phyloP scores from a whole-genome alignment of 2,797 vertebrate genomes.

The Gila robusta region DNA sequence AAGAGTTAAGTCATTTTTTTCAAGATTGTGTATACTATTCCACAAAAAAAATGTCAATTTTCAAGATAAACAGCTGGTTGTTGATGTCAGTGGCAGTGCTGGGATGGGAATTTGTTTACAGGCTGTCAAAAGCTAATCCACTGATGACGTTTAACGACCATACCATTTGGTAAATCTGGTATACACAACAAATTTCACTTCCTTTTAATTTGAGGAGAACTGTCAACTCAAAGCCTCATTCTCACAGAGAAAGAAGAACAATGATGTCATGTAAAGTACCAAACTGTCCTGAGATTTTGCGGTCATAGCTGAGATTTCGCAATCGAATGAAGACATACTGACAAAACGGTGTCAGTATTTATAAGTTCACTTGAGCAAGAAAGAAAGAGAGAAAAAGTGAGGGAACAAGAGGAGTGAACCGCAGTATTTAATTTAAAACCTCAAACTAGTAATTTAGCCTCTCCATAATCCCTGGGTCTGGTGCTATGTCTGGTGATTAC shows the following conservation, averaged over 20 bases:
- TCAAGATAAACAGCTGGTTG: neutral
- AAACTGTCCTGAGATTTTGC: neutral
- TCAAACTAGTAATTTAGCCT: constrained; percentile 74
- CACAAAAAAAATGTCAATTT: neutral
- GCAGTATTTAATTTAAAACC: constrained; percentile 77
- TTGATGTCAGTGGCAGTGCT: neutral
- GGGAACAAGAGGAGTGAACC: constrained; percentile 62
- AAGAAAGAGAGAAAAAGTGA: constrained; percentile 11
- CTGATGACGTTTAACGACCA: neutral
- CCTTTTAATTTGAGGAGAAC: constrained; percentile 2
- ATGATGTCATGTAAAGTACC: neutral
- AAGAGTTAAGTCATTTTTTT: neutral
- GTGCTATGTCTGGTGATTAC: constrained; percentile 78
- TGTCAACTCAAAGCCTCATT: neutral
- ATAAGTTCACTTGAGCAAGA: neutral
- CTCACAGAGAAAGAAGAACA: constrained; percentile 8
- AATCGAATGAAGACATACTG: neutral
- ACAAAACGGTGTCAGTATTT: neutral
- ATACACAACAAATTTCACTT: constrained; percentile 22
- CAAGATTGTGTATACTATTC: neutral
- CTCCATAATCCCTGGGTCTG: constrained; percentile 72
- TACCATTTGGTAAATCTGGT: constrained; percentile 24
- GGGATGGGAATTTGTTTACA: neutral
- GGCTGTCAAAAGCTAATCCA: neutral
- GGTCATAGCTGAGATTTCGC: neutral